Conservation (phyloP, 2,888 invertebrate species). For the Xanthia icteritia region DNA sequence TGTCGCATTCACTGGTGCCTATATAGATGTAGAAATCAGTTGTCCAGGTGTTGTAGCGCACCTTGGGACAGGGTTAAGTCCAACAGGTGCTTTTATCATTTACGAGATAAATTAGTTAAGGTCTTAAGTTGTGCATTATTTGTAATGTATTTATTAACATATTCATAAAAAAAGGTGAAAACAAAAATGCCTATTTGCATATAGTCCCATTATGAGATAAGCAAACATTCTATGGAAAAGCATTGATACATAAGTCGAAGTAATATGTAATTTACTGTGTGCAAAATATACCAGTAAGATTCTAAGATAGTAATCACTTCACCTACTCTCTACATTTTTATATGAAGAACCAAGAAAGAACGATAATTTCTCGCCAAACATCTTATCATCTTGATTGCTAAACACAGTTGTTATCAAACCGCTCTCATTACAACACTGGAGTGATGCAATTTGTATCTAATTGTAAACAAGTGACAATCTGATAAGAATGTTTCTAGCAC, state of each 20-base stretch:
- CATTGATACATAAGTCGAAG: no score
- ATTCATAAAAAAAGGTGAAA: not conserved
- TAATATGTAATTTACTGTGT: not conserved
- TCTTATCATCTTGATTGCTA: constrained; percentile 31
- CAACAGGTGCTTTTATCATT: constrained; percentile 13
- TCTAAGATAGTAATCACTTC: not conserved
- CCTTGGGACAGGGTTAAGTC: constrained; percentile 28
- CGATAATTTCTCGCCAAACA: constrained; percentile 16
- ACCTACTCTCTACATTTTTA: not conserved
- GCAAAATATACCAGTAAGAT: not conserved
- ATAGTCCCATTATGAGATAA: not conserved
- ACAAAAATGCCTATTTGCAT: not conserved
- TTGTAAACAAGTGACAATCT: constrained; percentile 54
- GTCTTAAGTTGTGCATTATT: not conserved
- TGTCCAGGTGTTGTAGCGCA: constrained; percentile 27
- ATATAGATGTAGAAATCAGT: constrained; percentile 21
- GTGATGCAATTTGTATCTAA: constrained; percentile 63
- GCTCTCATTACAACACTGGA: constrained; percentile 42
- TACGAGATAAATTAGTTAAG: not conserved
- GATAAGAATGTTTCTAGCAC: constrained; percentile 55
- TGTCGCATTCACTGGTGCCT: not conserved
- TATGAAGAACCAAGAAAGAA: not conserved
- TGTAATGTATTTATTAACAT: not conserved
- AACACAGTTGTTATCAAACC: constrained; percentile 46
- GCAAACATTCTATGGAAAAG: not conserved